Conservation (phyloP, 2,888 invertebrate species). For the Agonopterix alstromeriana region DNA sequence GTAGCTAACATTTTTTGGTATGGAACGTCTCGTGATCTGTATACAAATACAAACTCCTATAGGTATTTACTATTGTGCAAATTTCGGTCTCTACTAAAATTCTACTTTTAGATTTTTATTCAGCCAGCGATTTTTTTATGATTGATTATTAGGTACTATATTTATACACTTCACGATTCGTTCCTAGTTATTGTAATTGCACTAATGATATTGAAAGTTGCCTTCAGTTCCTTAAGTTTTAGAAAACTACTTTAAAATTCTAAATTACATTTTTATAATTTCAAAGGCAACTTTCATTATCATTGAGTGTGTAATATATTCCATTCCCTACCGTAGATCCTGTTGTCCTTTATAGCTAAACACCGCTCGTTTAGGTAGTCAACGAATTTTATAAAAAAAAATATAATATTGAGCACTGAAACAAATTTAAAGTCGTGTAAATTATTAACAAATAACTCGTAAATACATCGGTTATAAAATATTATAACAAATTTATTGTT, state of each 20-base stretch:
- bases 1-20: constrained; percentile 33
- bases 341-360: constrained; percentile 53
- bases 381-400: constrained; percentile 67
- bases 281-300: too few relatives aligned
- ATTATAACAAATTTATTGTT: constrained; percentile 63
- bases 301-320: constrained; percentile 42
- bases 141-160: too few relatives aligned
- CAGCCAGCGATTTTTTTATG: too few relatives aligned
- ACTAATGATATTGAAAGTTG: too few relatives aligned
- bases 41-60: too few relatives aligned
- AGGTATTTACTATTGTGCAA: too few relatives aligned
- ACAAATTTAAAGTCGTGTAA: constrained; percentile 58
- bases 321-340: constrained; percentile 55
- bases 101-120: too few relatives aligned
- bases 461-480: constrained; percentile 44
- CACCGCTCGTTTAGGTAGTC: constrained; percentile 68
- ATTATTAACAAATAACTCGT: constrained; percentile 46
- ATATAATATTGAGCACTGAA: constrained; percentile 69
- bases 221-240: too few relatives aligned
- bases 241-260: too few relatives aligned
- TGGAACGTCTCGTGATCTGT: constrained; percentile 7
- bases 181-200: too few relatives aligned
- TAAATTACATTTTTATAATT: constrained; percentile 6
- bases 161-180: too few relatives aligned
- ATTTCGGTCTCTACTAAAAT: too few relatives aligned